phyloP scores from a whole-genome alignment of 2,888 invertebrate species.

The Trachelus troglodyta region DNA sequence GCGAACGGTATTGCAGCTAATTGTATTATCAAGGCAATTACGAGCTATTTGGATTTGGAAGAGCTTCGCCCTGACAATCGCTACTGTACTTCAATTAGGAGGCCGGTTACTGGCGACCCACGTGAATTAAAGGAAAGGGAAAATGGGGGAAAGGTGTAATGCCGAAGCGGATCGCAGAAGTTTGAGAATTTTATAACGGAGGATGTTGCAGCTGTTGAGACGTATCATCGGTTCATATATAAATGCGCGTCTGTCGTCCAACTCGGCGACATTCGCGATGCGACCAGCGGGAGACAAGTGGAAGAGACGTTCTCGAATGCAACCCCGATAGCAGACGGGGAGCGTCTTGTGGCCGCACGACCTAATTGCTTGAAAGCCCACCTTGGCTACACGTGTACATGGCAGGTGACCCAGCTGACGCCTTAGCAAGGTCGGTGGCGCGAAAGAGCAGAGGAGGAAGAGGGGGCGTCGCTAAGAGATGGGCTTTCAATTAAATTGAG shows the following conservation, averaged over 20 bases:
- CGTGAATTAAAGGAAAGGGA: neutral
- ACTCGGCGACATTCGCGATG: neutral
- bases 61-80: neutral
- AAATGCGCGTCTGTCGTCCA: neutral
- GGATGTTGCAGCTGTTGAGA: no score
- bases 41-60: conserved; percentile 41
- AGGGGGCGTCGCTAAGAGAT: conserved; percentile 21
- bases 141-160: neutral
- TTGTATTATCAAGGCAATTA: conserved; percentile 50
- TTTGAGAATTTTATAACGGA: no score
- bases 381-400: neutral
- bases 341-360: conserved; percentile 33
- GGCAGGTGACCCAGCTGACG: conserved; percentile 4
- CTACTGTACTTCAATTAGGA: neutral
- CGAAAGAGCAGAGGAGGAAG: neutral
- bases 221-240: neutral
- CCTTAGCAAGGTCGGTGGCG: neutral
- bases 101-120: no score
- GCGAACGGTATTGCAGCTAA: conserved; percentile 31
- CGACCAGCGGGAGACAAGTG: neutral
- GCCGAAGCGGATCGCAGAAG: no score
- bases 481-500: conserved; percentile 51
- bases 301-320: no score
- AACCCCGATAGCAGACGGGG: neutral
- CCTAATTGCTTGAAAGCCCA: conserved; percentile 53